These are phyloP conservation scores for Channa maculata DNA, from an alignment of 2,113 vertebrate genomes.

Conservation along the genomic window DNA sequence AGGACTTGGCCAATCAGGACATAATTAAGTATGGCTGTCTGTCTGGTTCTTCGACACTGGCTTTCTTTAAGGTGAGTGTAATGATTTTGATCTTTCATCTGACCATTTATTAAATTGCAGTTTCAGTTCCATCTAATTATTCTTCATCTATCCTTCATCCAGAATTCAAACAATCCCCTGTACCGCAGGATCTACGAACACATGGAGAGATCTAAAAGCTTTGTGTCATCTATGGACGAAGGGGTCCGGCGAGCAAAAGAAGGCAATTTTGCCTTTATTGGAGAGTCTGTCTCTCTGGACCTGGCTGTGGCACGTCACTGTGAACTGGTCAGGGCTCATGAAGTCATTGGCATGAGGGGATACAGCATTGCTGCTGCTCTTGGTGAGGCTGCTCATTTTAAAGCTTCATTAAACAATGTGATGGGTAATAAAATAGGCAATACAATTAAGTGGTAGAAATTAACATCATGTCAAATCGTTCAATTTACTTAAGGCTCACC, in stretches of 20 bases:
- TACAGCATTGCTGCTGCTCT: slow-evolving; percentile 86
- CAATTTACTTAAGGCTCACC: slow-evolving; percentile 79
- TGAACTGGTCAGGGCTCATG: slow-evolving; percentile 85
- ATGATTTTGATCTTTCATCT: neutral
- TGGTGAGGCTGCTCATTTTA: slow-evolving; percentile 74
- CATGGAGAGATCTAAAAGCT: slow-evolving; percentile 88
- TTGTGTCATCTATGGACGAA: slow-evolving; percentile 87
- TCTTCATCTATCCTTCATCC: slow-evolving; percentile 28
- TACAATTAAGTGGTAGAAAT: neutral
- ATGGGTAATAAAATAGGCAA: neutral
- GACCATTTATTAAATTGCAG: neutral
- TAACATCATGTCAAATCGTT: neutral
- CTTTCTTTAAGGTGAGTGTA: slow-evolving; percentile 87
- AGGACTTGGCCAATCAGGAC: slow-evolving; percentile 89
- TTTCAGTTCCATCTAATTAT: slow-evolving; percentile 1
- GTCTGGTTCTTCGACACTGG: slow-evolving; percentile 86
- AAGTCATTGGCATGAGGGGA: slow-evolving; percentile 87
- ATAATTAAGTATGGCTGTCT: slow-evolving; percentile 88
- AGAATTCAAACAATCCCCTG: slow-evolving; percentile 89
- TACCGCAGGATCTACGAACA: slow-evolving; percentile 89
- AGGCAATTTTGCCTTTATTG: slow-evolving; percentile 89
- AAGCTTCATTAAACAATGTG: neutral
- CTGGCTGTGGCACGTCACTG: slow-evolving; percentile 87
- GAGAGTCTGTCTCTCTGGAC: slow-evolving; percentile 90
- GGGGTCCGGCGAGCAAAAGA: slow-evolving; percentile 84